Conservation (phyloP, 2,888 invertebrate genomes). For the Mesorhabditis spiculigera region DNA sequence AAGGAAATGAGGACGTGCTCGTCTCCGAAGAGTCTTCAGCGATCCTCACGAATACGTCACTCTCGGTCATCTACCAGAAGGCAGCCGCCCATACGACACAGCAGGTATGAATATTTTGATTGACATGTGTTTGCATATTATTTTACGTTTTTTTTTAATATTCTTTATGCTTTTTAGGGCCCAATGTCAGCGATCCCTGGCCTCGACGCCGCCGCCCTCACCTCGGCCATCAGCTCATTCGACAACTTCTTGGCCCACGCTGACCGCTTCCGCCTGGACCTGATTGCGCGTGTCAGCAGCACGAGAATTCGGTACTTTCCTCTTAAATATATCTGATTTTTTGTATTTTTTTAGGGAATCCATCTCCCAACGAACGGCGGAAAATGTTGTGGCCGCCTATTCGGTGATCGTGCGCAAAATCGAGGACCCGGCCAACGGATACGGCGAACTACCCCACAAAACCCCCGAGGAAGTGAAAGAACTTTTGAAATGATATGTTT, state of each 20-base stretch:
- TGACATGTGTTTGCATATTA: neutral
- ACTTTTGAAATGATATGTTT: no score
- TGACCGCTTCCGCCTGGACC: constrained; percentile 41
- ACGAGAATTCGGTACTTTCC: constrained; percentile 27
- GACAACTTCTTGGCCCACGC: constrained; percentile 41
- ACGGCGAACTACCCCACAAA: constrained; percentile 29
- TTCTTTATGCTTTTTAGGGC: constrained; percentile 28
- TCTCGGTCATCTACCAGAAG: constrained; percentile 87
- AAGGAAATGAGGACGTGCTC: constrained; percentile 89
- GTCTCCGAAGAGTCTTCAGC: constrained; percentile 93
- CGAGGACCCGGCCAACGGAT: constrained; percentile 36
- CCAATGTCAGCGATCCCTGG: constrained; percentile 48
- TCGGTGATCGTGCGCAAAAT: constrained; percentile 31
- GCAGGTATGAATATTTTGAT: constrained; percentile 60
- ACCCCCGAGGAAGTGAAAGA: constrained; percentile 34
- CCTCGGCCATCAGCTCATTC: constrained; percentile 30
- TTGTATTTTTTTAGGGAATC: constrained; percentile 21
- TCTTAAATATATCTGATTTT: constrained; percentile 6
- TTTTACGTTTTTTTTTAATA: neutral
- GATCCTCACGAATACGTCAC: constrained; percentile 83
- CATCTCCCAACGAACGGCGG: constrained; percentile 41
- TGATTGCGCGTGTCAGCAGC: constrained; percentile 43
- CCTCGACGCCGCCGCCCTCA: constrained; percentile 40
- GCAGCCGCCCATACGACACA: constrained; percentile 75
- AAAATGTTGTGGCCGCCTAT: constrained; percentile 46